Evolutionary conservation across 2,113 vertebrate species (phyloP), one percentile per base, ranked within the genome.

Genomic region (Melanerpes aurifrons): DNA sequence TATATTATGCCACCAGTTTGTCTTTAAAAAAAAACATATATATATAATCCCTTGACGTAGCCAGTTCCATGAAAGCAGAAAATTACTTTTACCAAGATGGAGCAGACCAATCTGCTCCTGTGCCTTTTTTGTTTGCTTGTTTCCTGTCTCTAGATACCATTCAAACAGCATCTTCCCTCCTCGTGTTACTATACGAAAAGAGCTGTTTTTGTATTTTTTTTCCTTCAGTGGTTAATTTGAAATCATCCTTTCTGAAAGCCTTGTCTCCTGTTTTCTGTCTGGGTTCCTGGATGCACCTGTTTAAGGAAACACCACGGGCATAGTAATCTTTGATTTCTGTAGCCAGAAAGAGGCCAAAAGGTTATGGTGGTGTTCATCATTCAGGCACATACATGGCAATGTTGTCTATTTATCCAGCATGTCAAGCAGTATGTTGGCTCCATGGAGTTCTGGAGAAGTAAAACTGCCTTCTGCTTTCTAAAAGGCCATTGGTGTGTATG

Each of bases 351-450:
- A 73, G 48, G 68, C 37, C 63, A 82, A 81, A 64, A 67, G 47
- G 25, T 13, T 62, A 11, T n/a, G 73, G 53, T 54, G 32, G 1
- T 79, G 88, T 69, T 37, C 45, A 40, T 66, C 77, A 82, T 82
- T 89, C 67, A 77, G 64, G 64, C 84, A 63, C 28, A 79, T 25
- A 53, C 70, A 48, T 4, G 50, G 67, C 28, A 87, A 50, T 80
- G 76, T 84, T 87, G 92, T 83, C 56, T 76, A 53, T 78, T 87
- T 77, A 69, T 66, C 90, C 90, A 72, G 82, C n/a, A 84, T 25
- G 66, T 74, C 79, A 77, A 87, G 24, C 43, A 77, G 64, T 35
- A 77, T 89, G 82, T 72, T 87, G 62, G n/a, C 67, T 94, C 37
- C 37, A 68, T 9, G 5, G 54, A 90, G 32, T 35, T 47, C 77